Conservation (phyloP, 1,140 invertebrate species). For the Triops longicaudatus region DNA sequence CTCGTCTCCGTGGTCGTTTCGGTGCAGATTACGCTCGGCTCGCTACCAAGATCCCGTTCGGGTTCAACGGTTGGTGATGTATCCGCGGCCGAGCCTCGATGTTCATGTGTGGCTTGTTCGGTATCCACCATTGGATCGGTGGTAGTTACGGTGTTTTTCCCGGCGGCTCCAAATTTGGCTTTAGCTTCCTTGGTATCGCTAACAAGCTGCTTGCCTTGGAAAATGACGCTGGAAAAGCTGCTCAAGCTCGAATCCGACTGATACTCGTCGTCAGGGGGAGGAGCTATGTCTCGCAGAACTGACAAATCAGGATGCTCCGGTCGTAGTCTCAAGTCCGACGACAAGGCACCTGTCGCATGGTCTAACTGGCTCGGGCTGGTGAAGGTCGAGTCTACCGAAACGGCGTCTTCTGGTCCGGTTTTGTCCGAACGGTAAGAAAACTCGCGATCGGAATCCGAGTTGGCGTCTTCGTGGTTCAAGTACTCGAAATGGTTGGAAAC, state of each 20-base stretch:
- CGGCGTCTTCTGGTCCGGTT: neutral
- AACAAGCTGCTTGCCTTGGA: slow-evolving; percentile 30
- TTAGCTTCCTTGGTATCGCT: neutral
- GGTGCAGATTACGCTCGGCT: slow-evolving; percentile 28
- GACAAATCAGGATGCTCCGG: slow-evolving; percentile 10
- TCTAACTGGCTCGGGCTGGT: neutral
- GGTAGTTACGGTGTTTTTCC: neutral
- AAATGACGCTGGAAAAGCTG: slow-evolving; percentile 35
- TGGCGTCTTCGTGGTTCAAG: slow-evolving; percentile 25
- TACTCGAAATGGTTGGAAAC: slow-evolving; percentile 28
- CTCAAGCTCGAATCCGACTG: slow-evolving; percentile 32
- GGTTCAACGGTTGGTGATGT: slow-evolving; percentile 23
- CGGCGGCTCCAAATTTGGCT: neutral
- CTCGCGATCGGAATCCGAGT: neutral
- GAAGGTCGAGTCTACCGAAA: neutral
- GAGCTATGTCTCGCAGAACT: neutral
- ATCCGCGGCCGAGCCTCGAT: too few species aligned
- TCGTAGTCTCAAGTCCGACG: neutral
- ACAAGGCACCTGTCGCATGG: neutral
- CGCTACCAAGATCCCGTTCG: slow-evolving; percentile 31
- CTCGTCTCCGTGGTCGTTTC: slow-evolving; percentile 15
- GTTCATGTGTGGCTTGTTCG: too few species aligned
- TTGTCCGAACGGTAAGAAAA: neutral
- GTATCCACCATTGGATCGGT: neutral
- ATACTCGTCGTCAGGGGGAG: slow-evolving; percentile 18